A percentile compares a stretch with the other conserved stretches of the same genome.
These are phyloP conservation scores for Phthorimaea operculella DNA, from an alignment of 1,140 invertebrate genomes.

Conservation along the genomic window DNA sequence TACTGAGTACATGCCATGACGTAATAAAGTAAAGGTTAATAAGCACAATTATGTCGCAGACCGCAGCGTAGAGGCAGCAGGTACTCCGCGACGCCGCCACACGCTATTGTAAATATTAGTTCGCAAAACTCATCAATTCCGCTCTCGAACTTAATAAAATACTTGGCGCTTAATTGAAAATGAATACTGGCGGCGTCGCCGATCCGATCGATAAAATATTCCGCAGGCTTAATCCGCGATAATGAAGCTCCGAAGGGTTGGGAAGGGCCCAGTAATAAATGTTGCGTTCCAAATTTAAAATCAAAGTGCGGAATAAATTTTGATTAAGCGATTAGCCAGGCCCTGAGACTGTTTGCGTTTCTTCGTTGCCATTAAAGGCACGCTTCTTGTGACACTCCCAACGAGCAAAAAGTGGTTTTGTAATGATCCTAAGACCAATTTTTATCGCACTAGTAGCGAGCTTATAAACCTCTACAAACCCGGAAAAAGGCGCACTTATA, in stretches of 20 bases:
- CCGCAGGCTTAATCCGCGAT: slow-evolving; percentile 66
- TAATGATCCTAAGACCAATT: no score
- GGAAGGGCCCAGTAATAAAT: slow-evolving; percentile 61
- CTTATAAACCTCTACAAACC: no score
- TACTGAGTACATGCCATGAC: no score
- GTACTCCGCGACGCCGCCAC: slow-evolving; percentile 27
- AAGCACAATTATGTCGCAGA: slow-evolving; percentile 1
- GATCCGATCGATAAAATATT: slow-evolving; percentile 65
- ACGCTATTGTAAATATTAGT: slow-evolving; percentile 64
- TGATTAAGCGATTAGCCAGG: slow-evolving; percentile 65
- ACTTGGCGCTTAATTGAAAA: slow-evolving; percentile 68
- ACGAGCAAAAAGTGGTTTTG: no score
- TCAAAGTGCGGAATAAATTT: slow-evolving; percentile 68
- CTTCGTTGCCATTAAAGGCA: slow-evolving; percentile 35
- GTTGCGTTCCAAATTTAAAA: slow-evolving; percentile 67
- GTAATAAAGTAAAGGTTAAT: background rate
- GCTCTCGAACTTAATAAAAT: slow-evolving; percentile 66
- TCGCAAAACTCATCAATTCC: slow-evolving; percentile 66
- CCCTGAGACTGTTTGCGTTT: slow-evolving; percentile 52
- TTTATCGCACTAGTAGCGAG: no score
- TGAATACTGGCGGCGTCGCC: slow-evolving; percentile 57
- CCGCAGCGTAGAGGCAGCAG: slow-evolving; percentile 1
- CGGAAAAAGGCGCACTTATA: no score
- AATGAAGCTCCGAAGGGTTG: slow-evolving; percentile 64
- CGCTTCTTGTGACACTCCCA: slow-evolving; percentile 15